phyloP scores from a whole-genome alignment of 2,888 invertebrate species.

The Lepas anatifera region DNA sequence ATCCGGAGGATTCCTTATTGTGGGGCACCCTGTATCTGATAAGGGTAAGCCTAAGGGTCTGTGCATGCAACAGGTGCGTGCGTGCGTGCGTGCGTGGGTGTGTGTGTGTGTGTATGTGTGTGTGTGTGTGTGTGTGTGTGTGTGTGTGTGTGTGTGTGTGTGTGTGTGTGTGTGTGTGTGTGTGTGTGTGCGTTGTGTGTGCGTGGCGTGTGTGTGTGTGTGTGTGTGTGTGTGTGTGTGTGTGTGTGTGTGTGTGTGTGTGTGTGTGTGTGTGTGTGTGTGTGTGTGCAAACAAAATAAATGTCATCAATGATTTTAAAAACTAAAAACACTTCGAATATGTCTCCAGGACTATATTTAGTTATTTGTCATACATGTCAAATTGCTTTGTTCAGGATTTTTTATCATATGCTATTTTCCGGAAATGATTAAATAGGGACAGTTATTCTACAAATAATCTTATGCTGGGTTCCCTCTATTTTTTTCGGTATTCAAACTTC shows the following conservation, averaged over 20 bases:
- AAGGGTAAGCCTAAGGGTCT: too few relatives aligned
- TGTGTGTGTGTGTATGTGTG: background rate
- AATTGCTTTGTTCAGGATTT: background rate
- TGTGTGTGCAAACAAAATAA: background rate
- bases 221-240: conserved; percentile 9
- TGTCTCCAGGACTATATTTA: too few relatives aligned
- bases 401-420: background rate
- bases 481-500: too few relatives aligned
- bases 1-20: too few relatives aligned
- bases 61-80: background rate
- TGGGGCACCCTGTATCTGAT: too few relatives aligned
- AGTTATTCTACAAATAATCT: too few relatives aligned
- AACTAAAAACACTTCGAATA: too few relatives aligned
- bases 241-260: background rate
- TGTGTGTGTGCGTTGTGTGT: conserved; percentile 7
- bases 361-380: background rate
- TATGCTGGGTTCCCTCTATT: too few relatives aligned
- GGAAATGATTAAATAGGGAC: background rate
- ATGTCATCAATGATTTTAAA: background rate
- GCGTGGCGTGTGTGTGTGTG: background rate
- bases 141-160: background rate
- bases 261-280: conserved; percentile 9
- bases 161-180: background rate
- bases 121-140: background rate
- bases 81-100: conserved; percentile 4